phyloP scores from a whole-genome alignment of 53 echinoderm and acorn worm species.

The Holothuria scabra region DNA sequence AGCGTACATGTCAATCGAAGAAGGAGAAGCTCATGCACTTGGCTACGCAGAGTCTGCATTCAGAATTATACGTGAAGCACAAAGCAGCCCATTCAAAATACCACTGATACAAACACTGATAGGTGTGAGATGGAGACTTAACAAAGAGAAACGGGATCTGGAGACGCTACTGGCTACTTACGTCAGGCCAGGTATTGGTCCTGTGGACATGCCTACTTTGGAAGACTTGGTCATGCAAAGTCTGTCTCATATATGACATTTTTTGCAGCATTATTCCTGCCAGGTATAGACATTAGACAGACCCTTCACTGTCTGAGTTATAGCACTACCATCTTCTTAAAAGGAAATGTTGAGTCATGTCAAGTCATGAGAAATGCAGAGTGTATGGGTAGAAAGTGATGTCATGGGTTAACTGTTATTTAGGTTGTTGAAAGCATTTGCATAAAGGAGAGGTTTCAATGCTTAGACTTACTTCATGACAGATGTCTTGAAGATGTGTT shows the following conservation, averaged over 20 bases:
- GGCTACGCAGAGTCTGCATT: slow-evolving; percentile 88
- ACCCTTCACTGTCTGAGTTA: too few species aligned
- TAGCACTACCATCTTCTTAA: too few species aligned
- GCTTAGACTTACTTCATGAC: too few species aligned
- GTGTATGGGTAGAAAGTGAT: too few species aligned
- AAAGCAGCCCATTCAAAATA: slow-evolving; percentile 83
- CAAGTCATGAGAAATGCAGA: too few species aligned
- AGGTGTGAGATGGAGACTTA: slow-evolving; percentile 84
- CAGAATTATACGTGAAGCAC: slow-evolving; percentile 76
- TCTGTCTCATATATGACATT: slow-evolving; percentile 76
- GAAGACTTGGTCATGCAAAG: slow-evolving; percentile 91
- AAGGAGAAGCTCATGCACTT: slow-evolving; percentile 83
- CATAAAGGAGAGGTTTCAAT: too few species aligned
- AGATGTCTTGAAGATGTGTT: too few species aligned
- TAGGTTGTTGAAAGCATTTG: too few species aligned
- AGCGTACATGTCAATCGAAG: slow-evolving; percentile 79
- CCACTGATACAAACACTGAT: slow-evolving; percentile 91
- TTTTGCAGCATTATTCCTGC: too few species aligned
- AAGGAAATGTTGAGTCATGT: too few species aligned
- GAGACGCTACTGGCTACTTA: slow-evolving; percentile 72
- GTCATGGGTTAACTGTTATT: too few species aligned
- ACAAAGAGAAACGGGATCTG: slow-evolving; percentile 85
- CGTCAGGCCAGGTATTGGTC: slow-evolving; percentile 67
- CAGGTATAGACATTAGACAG: too few species aligned
- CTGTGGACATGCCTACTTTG: slow-evolving; percentile 81